Conservation (phyloP, 30 jellyfish, hydroid and myxozoan genomes). For the Euphysa ruthae region DNA sequence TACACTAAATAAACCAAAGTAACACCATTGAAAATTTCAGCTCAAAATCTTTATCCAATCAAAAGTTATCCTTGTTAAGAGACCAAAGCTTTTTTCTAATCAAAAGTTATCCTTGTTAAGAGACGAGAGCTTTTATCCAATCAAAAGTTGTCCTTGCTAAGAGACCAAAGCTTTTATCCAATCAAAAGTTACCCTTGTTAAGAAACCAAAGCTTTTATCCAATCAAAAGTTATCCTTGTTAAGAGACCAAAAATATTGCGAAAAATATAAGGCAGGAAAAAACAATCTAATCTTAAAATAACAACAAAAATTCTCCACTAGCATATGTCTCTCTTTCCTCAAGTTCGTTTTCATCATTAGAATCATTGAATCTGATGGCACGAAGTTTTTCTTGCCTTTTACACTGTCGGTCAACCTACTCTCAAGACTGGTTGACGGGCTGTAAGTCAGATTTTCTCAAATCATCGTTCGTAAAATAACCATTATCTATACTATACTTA, state of each 20-base stretch:
- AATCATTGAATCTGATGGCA: neutral
- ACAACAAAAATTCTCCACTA: neutral
- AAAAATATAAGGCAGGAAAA: neutral
- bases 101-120: conserved; percentile 23
- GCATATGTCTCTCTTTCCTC: neutral
- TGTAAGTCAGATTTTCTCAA: no score
- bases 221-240: no score
- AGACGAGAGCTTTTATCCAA: conserved; percentile 12
- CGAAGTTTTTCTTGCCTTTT: no score
- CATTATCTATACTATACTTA: neutral
- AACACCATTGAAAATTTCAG: neutral
- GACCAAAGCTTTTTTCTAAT: conserved; percentile 9
- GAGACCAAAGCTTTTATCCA: conserved; percentile 12
- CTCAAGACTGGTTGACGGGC: no score
- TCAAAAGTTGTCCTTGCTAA: conserved; percentile 21
- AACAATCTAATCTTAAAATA: neutral
- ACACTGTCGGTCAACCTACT: no score
- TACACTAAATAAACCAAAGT: neutral
- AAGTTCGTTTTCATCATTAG: neutral
- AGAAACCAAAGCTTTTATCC: no score
- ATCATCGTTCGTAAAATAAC: neutral
- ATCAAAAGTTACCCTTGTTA: conserved; percentile 23
- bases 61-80: conserved; percentile 21
- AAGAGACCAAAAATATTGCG: neutral
- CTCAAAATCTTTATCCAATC: conserved; percentile 17